Conservation (phyloP, 2,113 vertebrate genomes). For the Hippocampus mohnikei region DNA sequence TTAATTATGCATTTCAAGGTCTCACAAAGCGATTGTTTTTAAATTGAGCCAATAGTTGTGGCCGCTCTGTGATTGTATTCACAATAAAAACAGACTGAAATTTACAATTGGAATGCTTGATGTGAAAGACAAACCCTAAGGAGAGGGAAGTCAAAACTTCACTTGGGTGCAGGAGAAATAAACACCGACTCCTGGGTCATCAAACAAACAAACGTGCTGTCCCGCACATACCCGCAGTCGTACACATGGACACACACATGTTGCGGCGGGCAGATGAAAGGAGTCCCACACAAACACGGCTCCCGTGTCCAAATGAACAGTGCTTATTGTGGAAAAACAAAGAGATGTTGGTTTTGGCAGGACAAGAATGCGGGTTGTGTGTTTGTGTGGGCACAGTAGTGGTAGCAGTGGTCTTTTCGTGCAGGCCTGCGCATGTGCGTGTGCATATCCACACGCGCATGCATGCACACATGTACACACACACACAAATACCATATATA, state of each 20-base stretch:
- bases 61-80: background rate
- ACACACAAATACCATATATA: no score
- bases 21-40: background rate
- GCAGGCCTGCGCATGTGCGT: slow-evolving; percentile 22
- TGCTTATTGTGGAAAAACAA: slow-evolving; percentile 65
- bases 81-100: background rate
- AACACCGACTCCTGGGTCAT: slow-evolving; percentile 39
- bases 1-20: background rate
- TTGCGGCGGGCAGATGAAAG: slow-evolving; percentile 60
- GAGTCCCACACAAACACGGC: slow-evolving; percentile 50
- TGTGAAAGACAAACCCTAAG: slow-evolving; percentile 7
- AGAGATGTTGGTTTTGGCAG: slow-evolving; percentile 63
- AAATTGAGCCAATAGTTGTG: background rate
- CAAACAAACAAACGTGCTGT: slow-evolving; percentile 9
- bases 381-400: slow-evolving; percentile 9
- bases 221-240: slow-evolving; percentile 1
- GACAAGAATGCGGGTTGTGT: slow-evolving; percentile 53
- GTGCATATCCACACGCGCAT: background rate
- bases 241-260: slow-evolving; percentile 39
- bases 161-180: slow-evolving; percentile 44
- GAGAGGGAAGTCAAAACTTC: slow-evolving; percentile 24
- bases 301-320: slow-evolving; percentile 51
- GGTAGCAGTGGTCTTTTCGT: slow-evolving; percentile 19
- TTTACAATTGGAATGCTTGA: background rate
- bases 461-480: no score